Conservation (phyloP, 2,113 vertebrate species). For the Hiodon alosoides region DNA sequence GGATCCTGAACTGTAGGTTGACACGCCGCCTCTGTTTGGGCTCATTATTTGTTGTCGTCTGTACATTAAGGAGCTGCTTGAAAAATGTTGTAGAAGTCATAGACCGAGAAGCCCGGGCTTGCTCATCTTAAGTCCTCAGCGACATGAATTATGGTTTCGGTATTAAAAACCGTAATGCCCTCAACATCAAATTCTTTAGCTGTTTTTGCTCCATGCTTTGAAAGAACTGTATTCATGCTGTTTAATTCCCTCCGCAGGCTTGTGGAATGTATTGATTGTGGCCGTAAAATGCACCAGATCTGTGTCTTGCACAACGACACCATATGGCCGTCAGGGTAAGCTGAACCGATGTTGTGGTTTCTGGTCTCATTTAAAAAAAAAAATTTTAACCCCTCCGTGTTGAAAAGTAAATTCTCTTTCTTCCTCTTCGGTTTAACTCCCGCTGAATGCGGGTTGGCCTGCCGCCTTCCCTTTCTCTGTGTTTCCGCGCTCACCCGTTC, state of each 20-base stretch:
- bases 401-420: too few species aligned
- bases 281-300: conserved; percentile 97
- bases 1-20: conserved; percentile 92
- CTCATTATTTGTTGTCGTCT: too few species aligned
- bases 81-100: too few species aligned
- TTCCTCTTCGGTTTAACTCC: too few species aligned
- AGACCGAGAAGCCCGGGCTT: too few species aligned
- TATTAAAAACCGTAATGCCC: too few species aligned
- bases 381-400: neutral
- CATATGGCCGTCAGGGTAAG: conserved; percentile 93
- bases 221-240: neutral
- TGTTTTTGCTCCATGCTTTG: neutral
- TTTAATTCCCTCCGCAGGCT: conserved; percentile 62
- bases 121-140: neutral
- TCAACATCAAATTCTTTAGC: too few species aligned
- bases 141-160: too few species aligned
- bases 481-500: neutral
- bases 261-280: conserved; percentile 96
- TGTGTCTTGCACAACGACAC: conserved; percentile 94
- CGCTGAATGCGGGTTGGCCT: too few species aligned
- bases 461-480: neutral
- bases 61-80: too few species aligned
- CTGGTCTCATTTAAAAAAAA: neutral
- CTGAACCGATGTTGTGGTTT: neutral
- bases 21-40: neutral